A percentile compares a stretch with the other conserved stretches of the same genome.
Evolutionary conservation across 2,888 invertebrate species (phyloP).

Genomic region (Chironomus tentans): DNA sequence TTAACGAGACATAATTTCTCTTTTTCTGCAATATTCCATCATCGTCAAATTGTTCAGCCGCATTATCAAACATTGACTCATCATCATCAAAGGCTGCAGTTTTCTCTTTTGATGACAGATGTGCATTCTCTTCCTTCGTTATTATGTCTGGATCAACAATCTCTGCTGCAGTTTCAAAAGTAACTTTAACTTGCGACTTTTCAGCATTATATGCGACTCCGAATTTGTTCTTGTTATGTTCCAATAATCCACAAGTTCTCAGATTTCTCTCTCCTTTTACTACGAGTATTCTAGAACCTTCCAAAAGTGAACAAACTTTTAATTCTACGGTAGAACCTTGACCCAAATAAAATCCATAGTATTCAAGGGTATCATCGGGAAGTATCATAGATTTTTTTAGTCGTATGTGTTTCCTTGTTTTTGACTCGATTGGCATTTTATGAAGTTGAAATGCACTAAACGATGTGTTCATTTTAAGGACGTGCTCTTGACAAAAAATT

Average conservation of each 20-base stretch:
- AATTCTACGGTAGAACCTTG: conserved; percentile 68
- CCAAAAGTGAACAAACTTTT: conserved; percentile 69
- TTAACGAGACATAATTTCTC: neutral
- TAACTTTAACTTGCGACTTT: conserved; percentile 39
- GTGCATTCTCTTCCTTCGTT: neutral
- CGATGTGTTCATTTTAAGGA: conserved; percentile 62
- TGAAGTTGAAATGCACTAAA: conserved; percentile 66
- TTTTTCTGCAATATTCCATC: neutral
- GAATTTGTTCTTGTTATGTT: conserved; percentile 56
- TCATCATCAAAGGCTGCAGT: neutral
- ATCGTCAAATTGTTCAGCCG: neutral
- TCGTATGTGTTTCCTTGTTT: conserved; percentile 61
- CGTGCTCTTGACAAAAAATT: conserved; percentile 71
- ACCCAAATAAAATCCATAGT: conserved; percentile 79
- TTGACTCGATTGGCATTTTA: conserved; percentile 58
- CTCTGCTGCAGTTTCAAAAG: conserved; percentile 50
- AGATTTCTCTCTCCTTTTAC: conserved; percentile 70
- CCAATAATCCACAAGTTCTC: conserved; percentile 66
- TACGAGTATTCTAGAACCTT: conserved; percentile 70
- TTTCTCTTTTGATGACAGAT: neutral
- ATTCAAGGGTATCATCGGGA: conserved; percentile 77
- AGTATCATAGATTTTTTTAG: conserved; percentile 73
- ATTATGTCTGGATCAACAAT: conserved; percentile 31
- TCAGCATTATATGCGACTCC: conserved; percentile 44
- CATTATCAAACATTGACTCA: conserved; percentile 27